Evolutionary conservation across 2,797 vertebrate genomes (phyloP), one percentile per base, ranked within the genome.

Genomic region (Paramormyrops hopkinsi): DNA sequence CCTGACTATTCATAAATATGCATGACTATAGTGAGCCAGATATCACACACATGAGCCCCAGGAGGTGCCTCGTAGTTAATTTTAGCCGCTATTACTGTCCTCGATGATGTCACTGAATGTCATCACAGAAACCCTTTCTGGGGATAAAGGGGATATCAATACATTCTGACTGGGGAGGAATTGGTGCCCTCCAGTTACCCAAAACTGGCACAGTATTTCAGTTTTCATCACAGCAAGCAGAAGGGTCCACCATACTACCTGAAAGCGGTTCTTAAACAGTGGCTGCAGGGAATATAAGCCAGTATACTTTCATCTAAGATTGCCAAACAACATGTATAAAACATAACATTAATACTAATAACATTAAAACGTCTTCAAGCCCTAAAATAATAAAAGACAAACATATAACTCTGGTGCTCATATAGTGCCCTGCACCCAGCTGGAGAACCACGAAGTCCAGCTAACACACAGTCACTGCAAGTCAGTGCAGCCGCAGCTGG

Each of bases 241-340:
- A 82, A 44, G 8, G 17, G 19, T 19, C 33, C 17, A 46, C 3
- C 41, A 8, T 22, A 82, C 41, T 82, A 44, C 37, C 41, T 46
- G 41, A 46, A 46, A 46, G 41, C 19, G 17, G 76, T 82, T 82
- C 37, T 82, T 82, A 82, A 82, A 82, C 76, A 82, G 76, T 33
- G 37, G 76, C 76, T 44, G 76, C 41, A 82, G 76, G 76, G 76
- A 46, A 82, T 82, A 82, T 82, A 44, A 82, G 76, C 76, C 76
- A 46, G 41, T 22, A 44, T 9, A 82, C 41, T 76, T 41, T 41
- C 69, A 76, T 76, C 33, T 76, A 76, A 41, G 4, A 1, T 76
- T 76, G 33, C 33, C 12, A 76, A 76, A 76, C 14, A 41, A 7
- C 14, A 41, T 76, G 69, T 41, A 41, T 8, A 76, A 41, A 76